Evolutionary conservation across 2,797 vertebrate species (phyloP).

Genomic region (Gadopsis marmoratus): DNA sequence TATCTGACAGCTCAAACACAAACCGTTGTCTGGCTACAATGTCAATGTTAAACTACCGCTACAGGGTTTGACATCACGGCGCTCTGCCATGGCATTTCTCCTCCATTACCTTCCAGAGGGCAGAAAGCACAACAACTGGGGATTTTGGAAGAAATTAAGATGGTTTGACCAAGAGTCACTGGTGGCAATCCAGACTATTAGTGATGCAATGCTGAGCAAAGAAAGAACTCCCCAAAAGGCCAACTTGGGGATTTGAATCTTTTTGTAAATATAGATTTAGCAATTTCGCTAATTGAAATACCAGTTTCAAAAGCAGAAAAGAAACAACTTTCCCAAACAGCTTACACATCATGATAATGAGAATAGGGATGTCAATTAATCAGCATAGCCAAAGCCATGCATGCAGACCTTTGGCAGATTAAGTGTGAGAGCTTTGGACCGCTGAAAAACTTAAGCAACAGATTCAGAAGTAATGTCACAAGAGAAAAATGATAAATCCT

Average conservation of each 20-base stretch:
- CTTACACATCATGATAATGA: conserved; percentile 5
- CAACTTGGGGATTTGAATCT: conserved; percentile 24
- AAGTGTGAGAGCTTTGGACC: conserved; percentile 42
- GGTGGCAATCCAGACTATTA: conserved; percentile 48
- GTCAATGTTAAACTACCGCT: conserved; percentile 44
- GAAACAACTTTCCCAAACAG: background rate
- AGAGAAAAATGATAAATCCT: conserved; percentile 78
- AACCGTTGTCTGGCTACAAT: conserved; percentile 51
- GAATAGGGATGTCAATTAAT: conserved; percentile 21
- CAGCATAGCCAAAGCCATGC: background rate
- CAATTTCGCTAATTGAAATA: conserved; percentile 34
- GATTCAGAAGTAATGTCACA: conserved; percentile 70
- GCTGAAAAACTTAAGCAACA: conserved; percentile 61
- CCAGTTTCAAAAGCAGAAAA: conserved; percentile 14
- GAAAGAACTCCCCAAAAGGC: background rate
- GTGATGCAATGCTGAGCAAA: conserved; percentile 38
- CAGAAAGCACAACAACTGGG: conserved; percentile 47
- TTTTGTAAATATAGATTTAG: conserved; percentile 32
- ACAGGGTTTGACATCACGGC: conserved; percentile 35
- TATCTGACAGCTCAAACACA: conserved; percentile 67
- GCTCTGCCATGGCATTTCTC: conserved; percentile 23
- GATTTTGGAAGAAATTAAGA: conserved; percentile 44
- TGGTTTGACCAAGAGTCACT: conserved; percentile 40
- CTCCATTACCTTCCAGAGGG: conserved; percentile 35
- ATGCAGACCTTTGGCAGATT: conserved; percentile 51